Evolutionary conservation across 2,888 invertebrate genomes (phyloP), one percentile per base, ranked within the genome.

Genomic region (Galeruca laticollis): DNA sequence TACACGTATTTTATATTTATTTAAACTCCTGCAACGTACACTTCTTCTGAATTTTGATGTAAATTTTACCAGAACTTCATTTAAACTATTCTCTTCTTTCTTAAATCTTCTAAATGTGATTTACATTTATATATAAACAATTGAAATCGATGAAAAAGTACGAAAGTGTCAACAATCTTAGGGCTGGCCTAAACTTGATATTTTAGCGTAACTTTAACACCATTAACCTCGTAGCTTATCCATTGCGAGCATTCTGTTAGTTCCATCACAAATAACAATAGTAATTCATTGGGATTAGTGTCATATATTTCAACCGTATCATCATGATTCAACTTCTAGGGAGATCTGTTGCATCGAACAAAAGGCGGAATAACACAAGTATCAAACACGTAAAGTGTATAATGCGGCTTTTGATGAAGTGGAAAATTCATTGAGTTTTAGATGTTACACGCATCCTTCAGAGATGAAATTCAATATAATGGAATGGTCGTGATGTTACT

Each of bases 201-300:
- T n/a, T n/a, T n/a, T n/a, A n/a, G n/a, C n/a, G n/a, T n/a, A n/a
- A n/a, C n/a, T n/a, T n/a, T n/a, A n/a, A n/a, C n/a, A n/a, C 66
- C 66, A 66, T 66, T 66, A 66, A 66, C 66, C 59, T 60, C 33
- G 51, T 60, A 59, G 66, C 66, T 59, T 59, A 66, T 59, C 60
- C 66, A 33, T 35, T 52, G 35, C 62, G 62, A 52, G 35, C 37
- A 52, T 62, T 62, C 33, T 49, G 59, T 66, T 59, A 59, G 66
- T 49, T 59, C 35, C 59, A 51, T 59, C 59, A 60, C 66, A 66
- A 59, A 66, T 66, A 66, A 66, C 65, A 66, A 66, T 66, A 66
- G 66, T 51, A 66, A 66, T 66, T 51, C 66, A 66, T 66, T 59
- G 59, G 49, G 59, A 66, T 66, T 60, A 66, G 59, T 26, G 66